A percentile compares a stretch with the other conserved stretches of the same genome.
Conservation (phyloP, 2,888 invertebrate species). For the Arctia plantaginis region DNA sequence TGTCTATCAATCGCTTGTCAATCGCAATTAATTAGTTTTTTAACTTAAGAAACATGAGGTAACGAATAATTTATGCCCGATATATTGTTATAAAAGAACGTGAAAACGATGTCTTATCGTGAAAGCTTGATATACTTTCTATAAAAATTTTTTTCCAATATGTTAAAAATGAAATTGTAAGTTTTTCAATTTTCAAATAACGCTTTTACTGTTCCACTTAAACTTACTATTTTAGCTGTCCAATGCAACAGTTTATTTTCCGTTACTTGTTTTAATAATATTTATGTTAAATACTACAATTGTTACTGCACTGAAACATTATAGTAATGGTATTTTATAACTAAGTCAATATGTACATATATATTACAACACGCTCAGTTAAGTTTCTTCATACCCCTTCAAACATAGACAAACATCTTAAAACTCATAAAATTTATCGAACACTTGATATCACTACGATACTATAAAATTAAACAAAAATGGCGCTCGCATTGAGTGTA, state of each 20-base stretch:
- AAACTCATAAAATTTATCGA: neutral
- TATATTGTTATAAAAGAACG: neutral
- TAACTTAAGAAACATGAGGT: neutral
- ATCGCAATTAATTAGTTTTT: slow-evolving; percentile 1
- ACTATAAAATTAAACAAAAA: neutral
- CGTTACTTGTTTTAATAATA: neutral
- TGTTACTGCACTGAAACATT: neutral
- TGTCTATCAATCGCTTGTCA: neutral
- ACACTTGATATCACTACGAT: neutral
- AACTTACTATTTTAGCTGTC: neutral
- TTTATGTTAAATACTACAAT: neutral
- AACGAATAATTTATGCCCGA: neutral
- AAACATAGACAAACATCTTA: neutral
- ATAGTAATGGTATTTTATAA: neutral
- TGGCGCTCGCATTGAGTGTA: neutral
- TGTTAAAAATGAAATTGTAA: too few relatives aligned
- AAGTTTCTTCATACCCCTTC: neutral
- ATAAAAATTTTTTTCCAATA: too few relatives aligned
- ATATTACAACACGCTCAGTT: neutral
- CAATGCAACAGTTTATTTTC: neutral
- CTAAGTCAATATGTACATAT: neutral
- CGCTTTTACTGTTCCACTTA: neutral
- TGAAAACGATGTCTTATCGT: neutral
- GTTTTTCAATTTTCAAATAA: neutral
- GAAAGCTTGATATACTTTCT: neutral